Percentiles rank a stretch among this genome's conserved stretches.
Conservation (phyloP, 2,888 invertebrate genomes). For the Serripes groenlandicus region DNA sequence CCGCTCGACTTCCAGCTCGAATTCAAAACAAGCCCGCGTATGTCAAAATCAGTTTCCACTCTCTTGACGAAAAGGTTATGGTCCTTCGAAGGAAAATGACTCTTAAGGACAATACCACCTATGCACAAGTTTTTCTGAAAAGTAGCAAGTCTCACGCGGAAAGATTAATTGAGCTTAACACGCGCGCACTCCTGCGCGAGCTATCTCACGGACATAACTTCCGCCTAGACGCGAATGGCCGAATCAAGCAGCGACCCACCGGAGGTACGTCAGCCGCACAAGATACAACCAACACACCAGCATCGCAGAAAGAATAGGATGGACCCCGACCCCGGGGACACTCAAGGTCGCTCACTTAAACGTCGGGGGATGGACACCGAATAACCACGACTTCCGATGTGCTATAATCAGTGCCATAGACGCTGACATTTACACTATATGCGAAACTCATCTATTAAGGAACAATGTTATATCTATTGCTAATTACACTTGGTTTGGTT, state of each 20-base stretch:
- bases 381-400: slow-evolving; percentile 39
- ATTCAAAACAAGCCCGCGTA: background rate
- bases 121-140: background rate
- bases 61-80: background rate
- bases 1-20: background rate
- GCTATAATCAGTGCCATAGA: slow-evolving; percentile 13
- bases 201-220: slow-evolving; percentile 18
- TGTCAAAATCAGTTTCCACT: too few species aligned
- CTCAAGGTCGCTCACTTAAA: slow-evolving; percentile 41
- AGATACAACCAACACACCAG: background rate
- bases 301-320: too few species aligned
- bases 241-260: background rate
- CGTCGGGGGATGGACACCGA: slow-evolving; percentile 55
- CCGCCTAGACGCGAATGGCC: slow-evolving; percentile 29
- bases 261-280: background rate
- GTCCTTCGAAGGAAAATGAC: background rate
- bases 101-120: background rate
- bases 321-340: slow-evolving; percentile 12
- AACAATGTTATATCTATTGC: slow-evolving; percentile 15
- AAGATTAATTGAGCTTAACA: slow-evolving; percentile 29
- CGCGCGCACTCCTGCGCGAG: slow-evolving; percentile 12
- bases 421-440: slow-evolving; percentile 40
- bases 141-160: slow-evolving; percentile 27
- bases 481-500: slow-evolving; percentile 36
- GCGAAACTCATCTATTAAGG: slow-evolving; percentile 36